Conservation (phyloP, 23 tunicate genomes). For the Halocynthia aurantium region DNA sequence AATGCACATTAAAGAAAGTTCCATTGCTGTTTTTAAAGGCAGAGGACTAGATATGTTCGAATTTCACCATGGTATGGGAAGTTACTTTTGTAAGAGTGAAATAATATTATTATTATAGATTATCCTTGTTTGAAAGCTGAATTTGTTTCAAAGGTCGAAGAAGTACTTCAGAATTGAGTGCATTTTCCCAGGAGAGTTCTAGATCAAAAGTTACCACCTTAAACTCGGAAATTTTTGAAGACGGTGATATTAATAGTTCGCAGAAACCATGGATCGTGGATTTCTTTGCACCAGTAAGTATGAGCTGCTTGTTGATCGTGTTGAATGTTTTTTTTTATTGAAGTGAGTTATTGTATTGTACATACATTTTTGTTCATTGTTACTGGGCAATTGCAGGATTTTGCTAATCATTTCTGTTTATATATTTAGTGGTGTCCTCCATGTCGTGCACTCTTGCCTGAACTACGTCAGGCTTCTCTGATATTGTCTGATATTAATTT, state of each 20-base stretch:
- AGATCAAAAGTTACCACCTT: conserved; percentile 46
- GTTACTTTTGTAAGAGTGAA: not conserved
- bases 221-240: conserved; percentile 54
- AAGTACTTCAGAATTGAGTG: conserved; percentile 63
- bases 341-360: not conserved
- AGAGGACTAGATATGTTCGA: conserved; percentile 64
- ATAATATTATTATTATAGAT: not conserved
- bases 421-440: conserved; percentile 97
- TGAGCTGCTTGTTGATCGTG: not conserved
- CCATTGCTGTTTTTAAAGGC: conserved; percentile 66
- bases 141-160: conserved; percentile 32
- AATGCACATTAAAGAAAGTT: conserved; percentile 36
- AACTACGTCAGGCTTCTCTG: conserved; percentile 62
- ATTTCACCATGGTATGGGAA: conserved; percentile 71
- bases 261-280: conserved; percentile 68
- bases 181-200: conserved; percentile 80
- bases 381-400: not conserved
- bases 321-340: too few species aligned
- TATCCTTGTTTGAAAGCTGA: not conserved
- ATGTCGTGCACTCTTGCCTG: conserved; percentile 79
- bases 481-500: conserved; percentile 46
- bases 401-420: not conserved
- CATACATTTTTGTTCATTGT: not conserved
- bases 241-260: conserved; percentile 15
- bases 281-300: conserved; percentile 93